These are phyloP conservation scores for Myripristis murdjan DNA, from an alignment of 2,797 vertebrate genomes.

Conservation along the genomic window DNA sequence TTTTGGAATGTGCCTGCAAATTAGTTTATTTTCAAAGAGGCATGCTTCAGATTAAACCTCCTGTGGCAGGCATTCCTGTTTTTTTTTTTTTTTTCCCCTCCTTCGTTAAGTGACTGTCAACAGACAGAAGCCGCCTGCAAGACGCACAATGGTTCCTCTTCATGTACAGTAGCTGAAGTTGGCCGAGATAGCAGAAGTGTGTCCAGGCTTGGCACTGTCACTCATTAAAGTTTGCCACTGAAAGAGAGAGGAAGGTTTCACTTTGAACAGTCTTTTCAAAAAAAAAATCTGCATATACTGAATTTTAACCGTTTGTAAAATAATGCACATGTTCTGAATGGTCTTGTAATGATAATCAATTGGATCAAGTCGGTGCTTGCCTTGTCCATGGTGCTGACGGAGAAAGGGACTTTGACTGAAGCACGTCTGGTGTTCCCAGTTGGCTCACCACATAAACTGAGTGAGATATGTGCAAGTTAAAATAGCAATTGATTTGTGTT, in stretches of 20 bases:
- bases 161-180: conserved; percentile 7
- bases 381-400: conserved; percentile 43
- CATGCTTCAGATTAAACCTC: conserved; percentile 48
- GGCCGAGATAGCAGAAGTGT: conserved; percentile 26
- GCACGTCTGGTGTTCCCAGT: conserved; percentile 12
- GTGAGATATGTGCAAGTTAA: conserved; percentile 51
- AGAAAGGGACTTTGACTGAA: conserved; percentile 45
- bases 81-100: no score
- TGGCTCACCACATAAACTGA: conserved; percentile 57
- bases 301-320: conserved; percentile 68
- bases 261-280: conserved; percentile 73
- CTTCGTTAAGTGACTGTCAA: conserved; percentile 27
- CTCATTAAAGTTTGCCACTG: conserved; percentile 48
- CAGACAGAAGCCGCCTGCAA: conserved; percentile 40
- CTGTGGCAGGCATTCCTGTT: conserved; percentile 31
- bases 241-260: conserved; percentile 43
- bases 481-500: not conserved
- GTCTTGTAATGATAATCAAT: conserved; percentile 65
- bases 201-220: conserved; percentile 12
- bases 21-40: conserved; percentile 59
- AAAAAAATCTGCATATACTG: conserved; percentile 75
- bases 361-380: conserved; percentile 48
- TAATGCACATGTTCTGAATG: conserved; percentile 59
- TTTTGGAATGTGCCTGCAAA: conserved; percentile 52
- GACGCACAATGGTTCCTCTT: conserved; percentile 56